phyloP scores from a whole-genome alignment of 2,113 vertebrate genomes.

The Rhadina sibilatrix region DNA sequence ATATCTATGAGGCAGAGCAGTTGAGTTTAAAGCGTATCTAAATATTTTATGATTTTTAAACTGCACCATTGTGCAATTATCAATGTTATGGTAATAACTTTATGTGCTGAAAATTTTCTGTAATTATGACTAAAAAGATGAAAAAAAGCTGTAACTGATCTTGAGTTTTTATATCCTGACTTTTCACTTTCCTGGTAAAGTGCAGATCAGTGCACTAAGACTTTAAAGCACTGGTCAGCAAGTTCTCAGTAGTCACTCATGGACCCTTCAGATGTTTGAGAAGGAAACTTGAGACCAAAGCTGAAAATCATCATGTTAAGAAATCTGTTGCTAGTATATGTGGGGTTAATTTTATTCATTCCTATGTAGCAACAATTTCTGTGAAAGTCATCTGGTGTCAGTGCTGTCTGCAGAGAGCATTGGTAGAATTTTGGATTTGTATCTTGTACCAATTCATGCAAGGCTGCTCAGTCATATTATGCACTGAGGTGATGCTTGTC shows the following conservation, averaged over 20 bases:
- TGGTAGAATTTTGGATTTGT: background rate
- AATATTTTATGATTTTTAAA: background rate
- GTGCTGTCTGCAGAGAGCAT: background rate
- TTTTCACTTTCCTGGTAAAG: background rate
- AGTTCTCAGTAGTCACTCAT: background rate
- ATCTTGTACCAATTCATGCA: background rate
- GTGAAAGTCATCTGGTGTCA: background rate
- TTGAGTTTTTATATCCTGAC: background rate
- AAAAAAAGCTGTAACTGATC: background rate
- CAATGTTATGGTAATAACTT: rapidly evolving
- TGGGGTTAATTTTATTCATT: background rate
- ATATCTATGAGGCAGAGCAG: background rate
- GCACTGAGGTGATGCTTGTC: background rate
- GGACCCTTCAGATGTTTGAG: background rate
- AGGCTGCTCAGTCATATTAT: background rate
- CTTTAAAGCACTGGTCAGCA: background rate
- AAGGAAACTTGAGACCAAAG: background rate
- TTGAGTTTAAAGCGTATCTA: background rate
- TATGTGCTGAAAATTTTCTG: background rate
- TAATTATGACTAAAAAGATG: background rate
- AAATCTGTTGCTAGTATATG: background rate
- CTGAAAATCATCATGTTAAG: background rate
- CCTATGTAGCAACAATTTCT: background rate
- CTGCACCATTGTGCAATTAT: background rate
- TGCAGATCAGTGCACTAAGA: background rate